Base-by-base conservation (phyloP, 1,140 invertebrate species). In the Euwallacea similis region DNA sequence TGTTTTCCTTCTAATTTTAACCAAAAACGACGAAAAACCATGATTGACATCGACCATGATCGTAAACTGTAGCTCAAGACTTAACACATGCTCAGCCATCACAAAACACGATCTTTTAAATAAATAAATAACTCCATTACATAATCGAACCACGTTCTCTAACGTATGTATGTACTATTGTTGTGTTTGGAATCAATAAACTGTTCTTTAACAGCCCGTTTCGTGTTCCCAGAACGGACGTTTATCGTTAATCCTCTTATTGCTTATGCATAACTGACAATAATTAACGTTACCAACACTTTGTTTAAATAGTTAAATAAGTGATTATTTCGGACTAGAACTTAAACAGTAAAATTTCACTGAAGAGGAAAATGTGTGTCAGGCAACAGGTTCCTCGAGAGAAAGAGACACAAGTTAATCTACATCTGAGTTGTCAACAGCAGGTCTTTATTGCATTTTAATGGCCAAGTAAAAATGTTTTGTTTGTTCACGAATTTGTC, bases 361-460 rank as follows among this genome's bases (percentile, higher is more conserved):
- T 42, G 58, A 60, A 16, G 41, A 33, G 21, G 21, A 33, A 33
- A 60, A 60, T 60, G 58, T 60, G 41, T 60, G 58, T 60, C 58
- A 60, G 41, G 13, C 58, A 60, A 42, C 58, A 60, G 58, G 58
- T 60, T 60, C 58, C 42, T 42, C 10, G 10, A 9, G 21, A 10
- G 41, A 60, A 41, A 60, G 41, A 60, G 13, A 42, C 16, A 60
- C 16, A 16, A 10, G n/a, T 56, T n/a, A 21, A 15, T 56, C 54
- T 56, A 10, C 9, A 50, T 50, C 13, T 13, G 46, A 50, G 46
- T 11, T 50, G 13, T 11, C 46, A 50, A 50, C 9, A 50, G 9
- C 46, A 50, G 21, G 21, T 33, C 13, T 13, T 50, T 50, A 50
- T 50, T 50, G 46, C 44, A 8, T 50, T 10, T 13, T 7, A 33